Conservation (phyloP, 2,888 invertebrate species). For the Nysson spinosus region DNA sequence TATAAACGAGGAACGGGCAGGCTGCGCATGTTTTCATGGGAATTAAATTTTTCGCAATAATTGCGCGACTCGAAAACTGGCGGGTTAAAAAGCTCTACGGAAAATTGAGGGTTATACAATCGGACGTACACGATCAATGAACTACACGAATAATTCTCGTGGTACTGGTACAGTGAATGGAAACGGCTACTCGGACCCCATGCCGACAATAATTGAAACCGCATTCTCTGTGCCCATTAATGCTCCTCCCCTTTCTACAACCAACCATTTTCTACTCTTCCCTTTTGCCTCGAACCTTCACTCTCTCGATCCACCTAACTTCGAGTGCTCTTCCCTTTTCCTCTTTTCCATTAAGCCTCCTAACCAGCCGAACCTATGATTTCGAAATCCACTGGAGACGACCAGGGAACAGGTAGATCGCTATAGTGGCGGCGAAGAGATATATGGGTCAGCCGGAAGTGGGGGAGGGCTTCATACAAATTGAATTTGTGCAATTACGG, state of each 20-base stretch:
- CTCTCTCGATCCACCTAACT: conserved; percentile 20
- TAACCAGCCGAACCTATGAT: conserved; percentile 61
- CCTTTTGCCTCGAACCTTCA: conserved; percentile 9
- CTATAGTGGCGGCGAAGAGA: conserved; percentile 52
- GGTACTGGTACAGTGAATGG: conserved; percentile 64
- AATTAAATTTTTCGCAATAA: conserved; percentile 23
- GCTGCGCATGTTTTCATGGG: conserved; percentile 2
- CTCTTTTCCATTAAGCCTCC: conserved; percentile 63
- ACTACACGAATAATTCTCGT: conserved; percentile 52
- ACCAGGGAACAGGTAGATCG: conserved; percentile 53
- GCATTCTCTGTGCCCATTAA: conserved; percentile 67
- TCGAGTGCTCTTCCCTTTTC: conserved; percentile 40
- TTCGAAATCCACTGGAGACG: conserved; percentile 59
- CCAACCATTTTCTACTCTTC: conserved; percentile 35
- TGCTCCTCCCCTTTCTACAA: conserved; percentile 40
- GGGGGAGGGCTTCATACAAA: conserved; percentile 71
- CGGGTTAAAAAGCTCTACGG: conserved; percentile 31
- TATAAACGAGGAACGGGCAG: background rate
- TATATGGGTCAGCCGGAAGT: conserved; percentile 68
- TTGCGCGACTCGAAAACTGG: conserved; percentile 33
- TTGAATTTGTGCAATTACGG: conserved; percentile 75
- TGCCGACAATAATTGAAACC: conserved; percentile 69
- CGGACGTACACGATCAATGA: conserved; percentile 43
- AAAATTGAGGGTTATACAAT: conserved; percentile 50
- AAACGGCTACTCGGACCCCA: conserved; percentile 62